Base-by-base conservation (phyloP, 2,113 vertebrate genomes). In the Halichoerus grypus region DNA sequence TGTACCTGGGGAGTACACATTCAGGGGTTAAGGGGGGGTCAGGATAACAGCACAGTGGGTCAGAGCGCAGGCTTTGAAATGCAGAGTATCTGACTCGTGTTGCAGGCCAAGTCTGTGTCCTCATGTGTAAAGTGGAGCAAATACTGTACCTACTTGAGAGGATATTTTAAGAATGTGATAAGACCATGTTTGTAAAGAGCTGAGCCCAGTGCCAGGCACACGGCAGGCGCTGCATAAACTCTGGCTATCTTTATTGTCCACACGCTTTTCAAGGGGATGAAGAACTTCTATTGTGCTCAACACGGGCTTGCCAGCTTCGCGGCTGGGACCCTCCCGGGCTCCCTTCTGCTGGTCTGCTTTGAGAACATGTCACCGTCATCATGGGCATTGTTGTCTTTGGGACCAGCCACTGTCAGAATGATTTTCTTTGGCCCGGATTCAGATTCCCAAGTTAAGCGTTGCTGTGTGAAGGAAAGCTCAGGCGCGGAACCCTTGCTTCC, bases 371-470 rank as follows among this genome's bases (percentile, higher is more conserved):
- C 76, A 81, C 24, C 1, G 0, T 76, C n/a, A 84, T 18, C 31
- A 15, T 24, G 53, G 57, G 14, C 65, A 63, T 16, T 82, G 81
- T 51, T 91, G 39, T 76, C 72, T 82, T 81, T 69, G 36, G 91
- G 69, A 71, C 71, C 53, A 72, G 49, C 63, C 77, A n/a, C 39
- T 79, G 57, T 76, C 39, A 76, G 76, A 83, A 82, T 77, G 80
- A 31, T 88, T 92, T 86, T 82, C 39, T 92, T 87, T 87, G 95
- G 91, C 88, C 26, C 55, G 65, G 36, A 92, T 59, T 96, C 88
- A 59, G 81, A 93, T 79, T 77, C 85, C 69, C 42, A 69, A 74
- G 59, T 42, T 86, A 39, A 46, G 67, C 4, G 11, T 8, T 67
- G 49, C 19, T 31, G 21, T 67, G 31, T 88, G 22, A 86, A 89